phyloP scores from a whole-genome alignment of 2,888 invertebrate species.

The Suillia variegata region DNA sequence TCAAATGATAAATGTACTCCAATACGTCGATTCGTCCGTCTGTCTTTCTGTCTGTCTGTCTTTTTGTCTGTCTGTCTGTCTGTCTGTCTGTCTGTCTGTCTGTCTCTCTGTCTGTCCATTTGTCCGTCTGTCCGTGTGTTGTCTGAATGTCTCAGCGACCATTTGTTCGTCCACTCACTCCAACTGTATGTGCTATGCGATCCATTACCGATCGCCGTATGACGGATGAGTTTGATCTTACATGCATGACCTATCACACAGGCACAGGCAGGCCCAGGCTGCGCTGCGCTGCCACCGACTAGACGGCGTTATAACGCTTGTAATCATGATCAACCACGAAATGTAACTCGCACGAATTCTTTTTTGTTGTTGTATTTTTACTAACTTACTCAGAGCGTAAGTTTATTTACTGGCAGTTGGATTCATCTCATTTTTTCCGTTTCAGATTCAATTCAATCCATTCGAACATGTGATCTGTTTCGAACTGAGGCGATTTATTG shows the following conservation, averaged over 20 bases:
- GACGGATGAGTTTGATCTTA: slow-evolving; percentile 60
- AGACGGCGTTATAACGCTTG: slow-evolving; percentile 22
- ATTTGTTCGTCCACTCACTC: slow-evolving; percentile 10
- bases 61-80: too few species aligned
- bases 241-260: slow-evolving; percentile 54
- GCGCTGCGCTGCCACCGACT: too few species aligned
- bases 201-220: slow-evolving; percentile 51
- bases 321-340: slow-evolving; percentile 18
- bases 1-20: slow-evolving; percentile 52
- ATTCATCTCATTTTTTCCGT: neutral
- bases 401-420: neutral
- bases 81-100: neutral
- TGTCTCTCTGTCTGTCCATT: too few species aligned
- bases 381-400: slow-evolving; percentile 3
- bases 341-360: slow-evolving; percentile 8
- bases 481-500: slow-evolving; percentile 1
- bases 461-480: slow-evolving; percentile 3
- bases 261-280: slow-evolving; percentile 8
- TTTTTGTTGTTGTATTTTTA: neutral
- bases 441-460: neutral
- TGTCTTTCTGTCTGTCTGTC: too few species aligned
- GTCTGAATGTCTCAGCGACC: slow-evolving; percentile 7
- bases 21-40: neutral
- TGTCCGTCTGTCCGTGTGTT: too few species aligned
- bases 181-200: slow-evolving; percentile 34